A percentile compares a stretch with the other conserved stretches of the same genome.
phyloP scores from a whole-genome alignment of 1,140 invertebrate species.

The Atopsyche davidsoni region DNA sequence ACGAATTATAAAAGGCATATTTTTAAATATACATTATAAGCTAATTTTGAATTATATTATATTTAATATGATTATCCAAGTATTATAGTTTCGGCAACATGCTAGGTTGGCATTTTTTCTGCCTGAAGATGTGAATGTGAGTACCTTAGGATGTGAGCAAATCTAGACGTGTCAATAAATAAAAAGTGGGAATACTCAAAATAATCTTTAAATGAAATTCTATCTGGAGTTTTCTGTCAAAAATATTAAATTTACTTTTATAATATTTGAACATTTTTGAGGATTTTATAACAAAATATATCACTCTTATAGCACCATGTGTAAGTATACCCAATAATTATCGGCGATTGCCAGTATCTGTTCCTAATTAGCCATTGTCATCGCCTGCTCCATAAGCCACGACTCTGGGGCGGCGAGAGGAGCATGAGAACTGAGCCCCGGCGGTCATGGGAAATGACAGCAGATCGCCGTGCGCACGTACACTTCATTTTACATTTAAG shows the following conservation, averaged over 20 bases:
- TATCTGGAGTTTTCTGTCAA: no score
- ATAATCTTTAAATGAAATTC: no score
- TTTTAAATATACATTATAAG: no score
- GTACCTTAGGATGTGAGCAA: no score
- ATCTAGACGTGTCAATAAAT: no score
- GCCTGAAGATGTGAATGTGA: no score
- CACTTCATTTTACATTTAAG: constrained; percentile 30
- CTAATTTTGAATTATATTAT: no score
- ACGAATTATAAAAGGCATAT: no score
- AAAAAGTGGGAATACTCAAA: no score
- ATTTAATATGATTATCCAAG: no score
- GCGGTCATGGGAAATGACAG: constrained; percentile 29
- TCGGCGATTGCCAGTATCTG: neutral
- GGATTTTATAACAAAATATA: neutral
- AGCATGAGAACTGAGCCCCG: constrained; percentile 16
- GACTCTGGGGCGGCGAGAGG: neutral
- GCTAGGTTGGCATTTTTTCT: no score
- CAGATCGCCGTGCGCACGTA: constrained; percentile 28
- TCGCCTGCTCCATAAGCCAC: neutral
- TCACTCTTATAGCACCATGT: neutral
- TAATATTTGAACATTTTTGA: neutral
- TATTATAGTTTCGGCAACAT: no score
- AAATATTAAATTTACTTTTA: neutral
- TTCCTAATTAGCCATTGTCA: neutral
- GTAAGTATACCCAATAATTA: neutral